These are phyloP conservation scores for Busseola fusca DNA, from an alignment of 2,888 invertebrate genomes.

Conservation along the genomic window DNA sequence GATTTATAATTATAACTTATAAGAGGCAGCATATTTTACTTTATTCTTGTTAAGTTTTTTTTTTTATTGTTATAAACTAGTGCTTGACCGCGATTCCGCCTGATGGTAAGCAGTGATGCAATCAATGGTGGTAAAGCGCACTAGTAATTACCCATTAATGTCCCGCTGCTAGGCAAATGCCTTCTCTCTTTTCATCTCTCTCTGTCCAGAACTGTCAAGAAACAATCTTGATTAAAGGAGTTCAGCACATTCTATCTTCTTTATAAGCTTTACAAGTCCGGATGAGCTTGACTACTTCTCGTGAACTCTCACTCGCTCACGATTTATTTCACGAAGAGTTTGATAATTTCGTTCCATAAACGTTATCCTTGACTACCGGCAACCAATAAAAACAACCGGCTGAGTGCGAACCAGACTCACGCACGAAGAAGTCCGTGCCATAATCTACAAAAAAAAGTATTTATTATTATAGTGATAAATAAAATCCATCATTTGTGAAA, in stretches of 20 bases:
- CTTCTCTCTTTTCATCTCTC: background rate
- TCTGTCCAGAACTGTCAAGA: background rate
- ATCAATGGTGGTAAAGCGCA: too few relatives aligned
- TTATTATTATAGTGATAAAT: too few relatives aligned
- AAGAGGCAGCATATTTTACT: too few relatives aligned
- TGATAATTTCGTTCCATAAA: constrained; percentile 34
- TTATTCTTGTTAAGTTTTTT: too few relatives aligned
- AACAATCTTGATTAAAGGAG: background rate
- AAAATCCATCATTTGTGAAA: too few relatives aligned
- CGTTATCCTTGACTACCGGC: constrained; percentile 1
- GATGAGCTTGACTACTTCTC: background rate
- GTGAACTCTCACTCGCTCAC: background rate
- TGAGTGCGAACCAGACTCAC: too few relatives aligned
- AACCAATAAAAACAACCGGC: constrained; percentile 16
- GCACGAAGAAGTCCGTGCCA: too few relatives aligned
- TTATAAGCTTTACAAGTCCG: background rate
- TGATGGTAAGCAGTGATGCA: too few relatives aligned
- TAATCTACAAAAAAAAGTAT: too few relatives aligned
- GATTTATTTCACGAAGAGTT: constrained; percentile 10
- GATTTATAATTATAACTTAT: too few relatives aligned
- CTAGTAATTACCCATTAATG: background rate
- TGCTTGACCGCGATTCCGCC: too few relatives aligned
- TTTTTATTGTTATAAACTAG: too few relatives aligned
- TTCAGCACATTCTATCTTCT: background rate
- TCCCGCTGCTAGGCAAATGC: background rate